These are phyloP conservation scores for Strigamia crassipes DNA, from an alignment of 2,888 invertebrate species.

Conservation along the genomic window DNA sequence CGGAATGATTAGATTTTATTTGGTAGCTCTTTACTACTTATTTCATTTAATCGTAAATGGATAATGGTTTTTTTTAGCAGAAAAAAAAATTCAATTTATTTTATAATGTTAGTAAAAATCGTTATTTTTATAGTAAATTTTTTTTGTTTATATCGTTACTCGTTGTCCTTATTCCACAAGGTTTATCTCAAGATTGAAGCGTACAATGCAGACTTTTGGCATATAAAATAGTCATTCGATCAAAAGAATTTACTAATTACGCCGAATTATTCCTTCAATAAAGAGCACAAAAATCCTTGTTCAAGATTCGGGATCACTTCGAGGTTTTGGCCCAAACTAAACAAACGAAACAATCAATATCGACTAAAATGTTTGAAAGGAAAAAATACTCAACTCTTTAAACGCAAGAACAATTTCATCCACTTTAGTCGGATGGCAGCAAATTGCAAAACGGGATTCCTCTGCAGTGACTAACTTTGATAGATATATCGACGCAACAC, in stretches of 20 bases:
- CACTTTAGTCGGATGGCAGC: slow-evolving; percentile 78
- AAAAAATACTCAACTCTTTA: slow-evolving; percentile 65
- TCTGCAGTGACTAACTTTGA: slow-evolving; percentile 69
- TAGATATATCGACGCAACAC: slow-evolving; percentile 74
- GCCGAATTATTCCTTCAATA: not conserved
- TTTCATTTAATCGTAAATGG: not conserved
- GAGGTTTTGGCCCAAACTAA: not conserved
- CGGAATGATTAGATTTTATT: not conserved
- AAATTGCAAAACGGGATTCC: slow-evolving; percentile 69
- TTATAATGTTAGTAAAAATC: not conserved
- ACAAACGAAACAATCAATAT: not conserved
- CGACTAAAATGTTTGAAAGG: not conserved
- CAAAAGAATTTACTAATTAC: too few species aligned
- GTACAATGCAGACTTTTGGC: not conserved
- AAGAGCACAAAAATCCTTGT: not conserved
- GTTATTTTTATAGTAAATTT: slow-evolving; percentile 20
- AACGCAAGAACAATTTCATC: slow-evolving; percentile 70
- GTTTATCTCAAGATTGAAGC: not conserved
- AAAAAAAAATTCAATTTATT: not conserved
- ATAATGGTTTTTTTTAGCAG: not conserved
- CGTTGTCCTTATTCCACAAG: not conserved
- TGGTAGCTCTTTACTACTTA: not conserved
- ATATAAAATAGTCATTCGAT: not conserved
- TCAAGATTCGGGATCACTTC: not conserved
- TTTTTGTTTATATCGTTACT: not conserved